phyloP scores from a whole-genome alignment of 2,888 invertebrate genomes.

The Lepidocyrtinus sp. region DNA sequence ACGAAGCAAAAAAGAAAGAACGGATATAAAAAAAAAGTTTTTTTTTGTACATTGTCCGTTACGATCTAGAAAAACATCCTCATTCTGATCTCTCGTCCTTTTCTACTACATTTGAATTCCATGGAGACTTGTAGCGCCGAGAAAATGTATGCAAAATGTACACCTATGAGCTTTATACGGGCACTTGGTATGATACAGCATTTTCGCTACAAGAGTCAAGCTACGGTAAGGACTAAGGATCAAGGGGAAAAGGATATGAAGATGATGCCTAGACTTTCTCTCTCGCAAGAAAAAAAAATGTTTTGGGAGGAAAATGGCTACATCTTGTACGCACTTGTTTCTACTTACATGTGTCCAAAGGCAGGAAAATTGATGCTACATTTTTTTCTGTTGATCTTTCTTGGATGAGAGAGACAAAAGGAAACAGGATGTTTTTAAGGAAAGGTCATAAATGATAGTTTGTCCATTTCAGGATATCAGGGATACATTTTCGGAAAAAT shows the following conservation, averaged over 20 bases:
- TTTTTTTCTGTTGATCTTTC: slow-evolving; percentile 12
- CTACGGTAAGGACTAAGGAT: neutral
- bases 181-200: neutral
- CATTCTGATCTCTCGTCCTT: slow-evolving; percentile 50
- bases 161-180: neutral
- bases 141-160: slow-evolving; percentile 45
- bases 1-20: slow-evolving; percentile 50
- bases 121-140: slow-evolving; percentile 46
- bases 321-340: slow-evolving; percentile 61
- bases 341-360: slow-evolving; percentile 52
- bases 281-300: slow-evolving; percentile 4
- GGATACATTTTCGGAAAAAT: neutral
- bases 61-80: slow-evolving; percentile 57
- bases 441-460: too few species aligned
- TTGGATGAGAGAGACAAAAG: neutral
- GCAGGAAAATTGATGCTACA: slow-evolving; percentile 33
- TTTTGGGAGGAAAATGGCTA: slow-evolving; percentile 16
- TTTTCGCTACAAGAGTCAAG: neutral
- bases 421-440: neutral
- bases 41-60: slow-evolving; percentile 57
- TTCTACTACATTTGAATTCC: slow-evolving; percentile 42
- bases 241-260: slow-evolving; percentile 9
- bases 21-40: slow-evolving; percentile 23
- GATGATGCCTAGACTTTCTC: neutral
- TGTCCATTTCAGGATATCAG: neutral